phyloP scores from a whole-genome alignment of 1,140 invertebrate genomes.

The Adoxophyes honmai region DNA sequence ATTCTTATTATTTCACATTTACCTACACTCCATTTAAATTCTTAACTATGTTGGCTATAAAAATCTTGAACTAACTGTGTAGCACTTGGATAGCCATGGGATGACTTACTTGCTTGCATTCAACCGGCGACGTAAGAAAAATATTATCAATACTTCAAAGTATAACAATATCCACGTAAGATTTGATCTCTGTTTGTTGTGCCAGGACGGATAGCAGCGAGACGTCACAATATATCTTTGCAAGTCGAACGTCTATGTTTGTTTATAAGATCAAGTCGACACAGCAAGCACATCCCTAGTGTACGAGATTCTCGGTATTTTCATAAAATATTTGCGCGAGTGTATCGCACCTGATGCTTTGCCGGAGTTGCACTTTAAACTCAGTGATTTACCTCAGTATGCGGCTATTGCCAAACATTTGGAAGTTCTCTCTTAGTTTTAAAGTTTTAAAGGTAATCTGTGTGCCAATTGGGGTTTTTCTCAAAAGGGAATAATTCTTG shows the following conservation, averaged over 20 bases:
- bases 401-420: constrained; percentile 54
- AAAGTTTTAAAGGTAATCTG: too few relatives aligned
- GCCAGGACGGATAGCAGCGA: not conserved
- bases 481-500: too few relatives aligned
- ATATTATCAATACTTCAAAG: too few relatives aligned
- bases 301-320: constrained; percentile 56
- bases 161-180: too few relatives aligned
- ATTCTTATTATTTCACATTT: too few relatives aligned
- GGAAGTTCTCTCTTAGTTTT: not conserved
- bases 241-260: constrained; percentile 7
- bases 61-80: too few relatives aligned
- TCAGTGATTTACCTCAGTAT: constrained; percentile 66
- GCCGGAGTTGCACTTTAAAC: constrained; percentile 65
- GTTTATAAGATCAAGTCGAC: constrained; percentile 3
- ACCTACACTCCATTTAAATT: too few relatives aligned
- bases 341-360: constrained; percentile 69
- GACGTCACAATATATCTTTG: constrained; percentile 5
- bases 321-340: constrained; percentile 74
- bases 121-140: too few relatives aligned
- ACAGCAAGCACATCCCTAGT: constrained; percentile 41
- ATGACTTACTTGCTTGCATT: too few relatives aligned
- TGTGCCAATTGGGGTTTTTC: too few relatives aligned
- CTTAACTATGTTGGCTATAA: too few relatives aligned
- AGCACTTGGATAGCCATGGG: too few relatives aligned
- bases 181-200: not conserved